phyloP scores from a whole-genome alignment of 2,113 vertebrate species.

The Limnothrissa miodon region DNA sequence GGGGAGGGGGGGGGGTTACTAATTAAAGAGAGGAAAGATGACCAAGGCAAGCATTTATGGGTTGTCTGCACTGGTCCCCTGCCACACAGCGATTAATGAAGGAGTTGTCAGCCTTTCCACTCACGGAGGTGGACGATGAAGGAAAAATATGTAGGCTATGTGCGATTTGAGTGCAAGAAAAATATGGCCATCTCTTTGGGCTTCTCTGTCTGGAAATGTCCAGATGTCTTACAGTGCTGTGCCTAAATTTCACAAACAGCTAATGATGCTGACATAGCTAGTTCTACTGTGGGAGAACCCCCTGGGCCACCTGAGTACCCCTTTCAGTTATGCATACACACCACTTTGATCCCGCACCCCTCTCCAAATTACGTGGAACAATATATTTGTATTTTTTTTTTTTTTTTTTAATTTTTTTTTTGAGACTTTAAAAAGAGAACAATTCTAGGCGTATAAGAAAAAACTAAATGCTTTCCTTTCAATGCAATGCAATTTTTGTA shows the following conservation, averaged over 20 bases:
- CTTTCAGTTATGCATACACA: not conserved
- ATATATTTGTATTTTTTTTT: not conserved
- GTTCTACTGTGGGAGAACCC: not conserved
- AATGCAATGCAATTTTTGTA: not conserved
- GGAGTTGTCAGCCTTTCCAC: constrained; percentile 4
- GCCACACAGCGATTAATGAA: not conserved
- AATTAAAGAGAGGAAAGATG: not conserved
- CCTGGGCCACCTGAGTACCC: not conserved
- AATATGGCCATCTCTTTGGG: not conserved
- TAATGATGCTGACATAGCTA: constrained; percentile 17
- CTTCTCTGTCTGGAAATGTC: constrained; percentile 16
- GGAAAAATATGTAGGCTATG: not conserved
- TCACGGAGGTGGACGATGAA: not conserved
- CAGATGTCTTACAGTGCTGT: constrained; percentile 30
- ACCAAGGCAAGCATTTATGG: not conserved
- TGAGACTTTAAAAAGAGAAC: constrained; percentile 19
- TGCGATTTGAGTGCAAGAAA: constrained; percentile 2
- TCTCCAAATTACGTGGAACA: not conserved
- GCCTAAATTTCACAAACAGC: constrained; percentile 23
- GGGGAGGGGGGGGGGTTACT: too few relatives aligned
- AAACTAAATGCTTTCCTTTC: not conserved
- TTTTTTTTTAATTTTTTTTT: not conserved
- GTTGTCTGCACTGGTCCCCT: constrained; percentile 15
- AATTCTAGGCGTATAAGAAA: constrained; percentile 11
- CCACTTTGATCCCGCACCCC: not conserved